Conservation (phyloP, 2,888 invertebrate genomes). For the Drosophila anceps region DNA sequence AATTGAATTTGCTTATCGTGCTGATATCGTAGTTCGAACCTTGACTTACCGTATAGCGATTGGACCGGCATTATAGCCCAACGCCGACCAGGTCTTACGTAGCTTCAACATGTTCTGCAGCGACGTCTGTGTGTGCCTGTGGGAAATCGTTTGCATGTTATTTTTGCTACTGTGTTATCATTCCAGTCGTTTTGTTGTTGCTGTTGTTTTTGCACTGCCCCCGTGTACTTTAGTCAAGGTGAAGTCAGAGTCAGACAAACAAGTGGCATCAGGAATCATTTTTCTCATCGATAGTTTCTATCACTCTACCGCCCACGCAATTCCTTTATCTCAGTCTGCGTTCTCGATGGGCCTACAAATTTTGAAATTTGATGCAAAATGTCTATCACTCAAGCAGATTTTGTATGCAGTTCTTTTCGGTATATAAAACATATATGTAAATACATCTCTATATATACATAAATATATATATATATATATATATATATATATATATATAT, state of each 20-base stretch:
- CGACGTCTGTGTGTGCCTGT: slow-evolving; percentile 43
- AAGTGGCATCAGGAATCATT: slow-evolving; percentile 37
- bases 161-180: slow-evolving; percentile 42
- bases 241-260: slow-evolving; percentile 74
- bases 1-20: no score
- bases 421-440: slow-evolving; percentile 14
- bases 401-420: neutral
- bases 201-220: slow-evolving; percentile 45
- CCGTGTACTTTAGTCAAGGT: slow-evolving; percentile 77
- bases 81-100: slow-evolving; percentile 66
- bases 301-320: neutral
- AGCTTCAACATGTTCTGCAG: slow-evolving; percentile 64
- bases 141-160: slow-evolving; percentile 53
- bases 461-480: neutral
- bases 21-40: no score
- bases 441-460: slow-evolving; percentile 2
- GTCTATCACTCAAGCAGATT: neutral
- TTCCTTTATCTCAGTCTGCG: neutral
- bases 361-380: neutral
- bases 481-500: slow-evolving; percentile 18
- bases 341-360: no score
- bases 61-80: slow-evolving; percentile 44
- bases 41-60: slow-evolving; percentile 57
- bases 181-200: slow-evolving; percentile 12
- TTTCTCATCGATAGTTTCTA: slow-evolving; percentile 31